phyloP scores from a whole-genome alignment of 2,113 vertebrate genomes.

The Ginglymostoma cirratum region DNA sequence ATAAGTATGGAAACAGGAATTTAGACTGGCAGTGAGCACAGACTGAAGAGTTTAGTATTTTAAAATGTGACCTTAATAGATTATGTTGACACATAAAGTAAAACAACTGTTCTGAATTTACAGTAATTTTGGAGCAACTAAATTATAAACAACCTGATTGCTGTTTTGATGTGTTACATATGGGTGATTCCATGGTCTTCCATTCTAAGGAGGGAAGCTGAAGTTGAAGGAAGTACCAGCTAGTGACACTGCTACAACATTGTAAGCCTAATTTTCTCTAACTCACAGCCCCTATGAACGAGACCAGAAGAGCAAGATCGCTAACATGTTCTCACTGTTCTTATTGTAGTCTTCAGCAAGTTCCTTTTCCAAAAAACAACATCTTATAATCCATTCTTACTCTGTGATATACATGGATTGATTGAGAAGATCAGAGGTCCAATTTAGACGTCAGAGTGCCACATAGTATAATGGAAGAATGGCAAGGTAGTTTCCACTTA shows the following conservation, averaged over 20 bases:
- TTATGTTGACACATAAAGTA: not conserved
- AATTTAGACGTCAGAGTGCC: too few species aligned
- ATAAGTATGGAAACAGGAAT: not conserved
- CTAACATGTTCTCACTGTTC: not conserved
- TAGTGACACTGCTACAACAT: not conserved
- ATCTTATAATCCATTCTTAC: not conserved
- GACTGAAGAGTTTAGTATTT: not conserved
- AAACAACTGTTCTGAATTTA: not conserved
- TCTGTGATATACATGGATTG: not conserved
- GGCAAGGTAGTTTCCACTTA: too few species aligned
- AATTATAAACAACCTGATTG: not conserved
- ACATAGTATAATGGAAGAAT: too few species aligned
- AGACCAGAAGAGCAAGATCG: not conserved
- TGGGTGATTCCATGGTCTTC: not conserved
- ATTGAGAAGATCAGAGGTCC: too few species aligned
- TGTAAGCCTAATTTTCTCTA: not conserved
- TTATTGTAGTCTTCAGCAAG: not conserved
- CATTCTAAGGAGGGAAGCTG: not conserved
- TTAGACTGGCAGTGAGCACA: not conserved
- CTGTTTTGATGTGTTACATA: not conserved
- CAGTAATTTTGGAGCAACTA: not conserved
- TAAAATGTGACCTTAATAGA: not conserved
- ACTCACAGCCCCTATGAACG: not conserved
- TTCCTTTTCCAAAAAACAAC: not conserved
- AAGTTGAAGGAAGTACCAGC: not conserved